Conservation (phyloP, 2,113 vertebrate genomes). For the Pangasianodon gigas region DNA sequence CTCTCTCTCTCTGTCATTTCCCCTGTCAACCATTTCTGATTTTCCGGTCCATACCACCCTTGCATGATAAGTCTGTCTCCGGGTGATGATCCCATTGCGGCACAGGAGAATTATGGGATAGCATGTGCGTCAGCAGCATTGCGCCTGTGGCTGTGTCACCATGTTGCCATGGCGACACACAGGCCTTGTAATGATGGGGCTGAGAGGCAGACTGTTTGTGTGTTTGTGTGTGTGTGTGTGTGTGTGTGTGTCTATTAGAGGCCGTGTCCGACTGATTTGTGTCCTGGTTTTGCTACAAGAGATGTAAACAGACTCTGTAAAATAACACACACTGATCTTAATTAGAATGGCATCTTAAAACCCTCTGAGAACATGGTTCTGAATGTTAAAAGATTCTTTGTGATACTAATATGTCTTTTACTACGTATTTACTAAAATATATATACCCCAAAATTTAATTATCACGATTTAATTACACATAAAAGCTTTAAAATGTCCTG, state of each 20-base stretch:
- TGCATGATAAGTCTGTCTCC: constrained; percentile 26
- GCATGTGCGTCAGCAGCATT: constrained; percentile 55
- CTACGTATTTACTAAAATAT: neutral
- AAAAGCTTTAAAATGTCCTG: neutral
- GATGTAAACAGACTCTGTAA: neutral
- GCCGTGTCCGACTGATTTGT: constrained; percentile 36
- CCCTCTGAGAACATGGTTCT: neutral
- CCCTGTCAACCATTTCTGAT: constrained; percentile 8
- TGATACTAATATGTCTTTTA: neutral
- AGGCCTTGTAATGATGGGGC: constrained; percentile 22
- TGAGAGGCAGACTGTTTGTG: neutral
- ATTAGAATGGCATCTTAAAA: neutral
- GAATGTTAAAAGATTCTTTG: neutral
- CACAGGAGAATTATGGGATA: constrained; percentile 28
- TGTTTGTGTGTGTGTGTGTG: constrained; percentile 10
- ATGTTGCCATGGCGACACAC: constrained; percentile 45
- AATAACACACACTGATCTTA: neutral
- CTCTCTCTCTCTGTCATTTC: neutral
- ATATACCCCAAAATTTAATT: neutral
- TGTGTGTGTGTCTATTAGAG: constrained; percentile 7
- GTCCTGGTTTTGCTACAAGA: constrained; percentile 22
- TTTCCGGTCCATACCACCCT: neutral
- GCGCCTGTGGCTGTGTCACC: constrained; percentile 15
- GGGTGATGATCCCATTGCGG: constrained; percentile 32
- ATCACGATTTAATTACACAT: neutral